phyloP scores from a whole-genome alignment of 2,113 vertebrate genomes.

The Gobius niger region DNA sequence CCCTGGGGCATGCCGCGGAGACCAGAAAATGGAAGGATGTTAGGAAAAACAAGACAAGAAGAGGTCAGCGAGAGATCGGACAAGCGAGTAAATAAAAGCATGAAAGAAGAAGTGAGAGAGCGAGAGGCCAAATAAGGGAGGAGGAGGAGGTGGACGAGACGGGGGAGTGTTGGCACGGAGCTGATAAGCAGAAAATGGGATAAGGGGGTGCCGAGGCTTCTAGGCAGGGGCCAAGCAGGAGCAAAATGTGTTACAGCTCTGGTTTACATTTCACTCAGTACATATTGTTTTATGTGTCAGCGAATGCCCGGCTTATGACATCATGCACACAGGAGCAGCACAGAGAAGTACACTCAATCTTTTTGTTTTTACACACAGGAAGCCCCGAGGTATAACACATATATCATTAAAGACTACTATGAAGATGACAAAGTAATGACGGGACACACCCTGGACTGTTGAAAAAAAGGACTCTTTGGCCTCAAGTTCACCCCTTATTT shows the following conservation, averaged over 20 bases:
- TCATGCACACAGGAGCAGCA: conserved; percentile 19
- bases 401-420: not conserved
- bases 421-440: conserved; percentile 2
- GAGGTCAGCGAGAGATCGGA: conserved; percentile 1
- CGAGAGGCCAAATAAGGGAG: conserved; percentile 20
- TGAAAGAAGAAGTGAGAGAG: conserved; percentile 5
- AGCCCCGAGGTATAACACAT: not conserved
- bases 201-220: conserved; percentile 7
- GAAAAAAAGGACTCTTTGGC: not conserved
- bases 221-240: conserved; percentile 1
- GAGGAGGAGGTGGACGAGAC: conserved; percentile 26
- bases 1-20: conserved; percentile 50
- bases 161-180: conserved; percentile 35
- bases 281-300: conserved; percentile 30
- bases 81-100: conserved; percentile 7
- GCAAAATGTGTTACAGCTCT: conserved; percentile 16
- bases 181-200: conserved; percentile 44
- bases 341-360: conserved; percentile 1
- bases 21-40: conserved; percentile 25
- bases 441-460: conserved; percentile 5
- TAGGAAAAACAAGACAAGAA: conserved; percentile 8
- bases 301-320: conserved; percentile 10
- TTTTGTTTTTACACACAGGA: not conserved
- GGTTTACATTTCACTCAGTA: conserved; percentile 24
- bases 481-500: conserved; percentile 1